Evolutionary conservation across 2,113 vertebrate genomes (phyloP).

Genomic region (Monopterus albus): DNA sequence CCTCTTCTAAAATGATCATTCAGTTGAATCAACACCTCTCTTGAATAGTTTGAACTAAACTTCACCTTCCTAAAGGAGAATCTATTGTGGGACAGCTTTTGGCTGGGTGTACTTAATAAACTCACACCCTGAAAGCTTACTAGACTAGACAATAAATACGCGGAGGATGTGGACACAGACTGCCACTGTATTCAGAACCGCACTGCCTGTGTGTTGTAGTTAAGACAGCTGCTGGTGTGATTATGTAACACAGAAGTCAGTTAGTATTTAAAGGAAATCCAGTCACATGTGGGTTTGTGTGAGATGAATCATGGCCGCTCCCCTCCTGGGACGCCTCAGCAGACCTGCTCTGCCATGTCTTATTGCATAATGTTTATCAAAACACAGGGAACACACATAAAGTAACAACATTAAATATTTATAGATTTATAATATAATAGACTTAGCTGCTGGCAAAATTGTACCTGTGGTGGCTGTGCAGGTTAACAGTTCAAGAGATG

Average conservation of each 20-base stretch:
- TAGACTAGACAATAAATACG: not conserved
- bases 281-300: conserved; percentile 9
- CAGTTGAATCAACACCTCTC: no score
- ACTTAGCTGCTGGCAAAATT: not conserved
- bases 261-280: conserved; percentile 51
- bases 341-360: conserved; percentile 45
- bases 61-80: no score
- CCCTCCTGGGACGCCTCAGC: conserved; percentile 5
- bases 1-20: no score
- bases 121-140: no score
- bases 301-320: conserved; percentile 47
- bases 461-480: not conserved
- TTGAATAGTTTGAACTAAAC: no score
- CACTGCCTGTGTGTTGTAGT: not conserved
- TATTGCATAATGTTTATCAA: not conserved
- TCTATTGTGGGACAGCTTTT: no score
- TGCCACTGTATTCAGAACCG: not conserved
- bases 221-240: conserved; percentile 30
- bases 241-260: conserved; percentile 50
- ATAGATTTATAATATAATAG: no score
- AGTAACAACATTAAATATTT: not conserved
- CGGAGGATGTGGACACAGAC: not conserved
- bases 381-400: not conserved
- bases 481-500: not conserved
- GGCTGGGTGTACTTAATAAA: no score